Conservation (phyloP, 2,888 invertebrate species). For the Polyploca ridens region DNA sequence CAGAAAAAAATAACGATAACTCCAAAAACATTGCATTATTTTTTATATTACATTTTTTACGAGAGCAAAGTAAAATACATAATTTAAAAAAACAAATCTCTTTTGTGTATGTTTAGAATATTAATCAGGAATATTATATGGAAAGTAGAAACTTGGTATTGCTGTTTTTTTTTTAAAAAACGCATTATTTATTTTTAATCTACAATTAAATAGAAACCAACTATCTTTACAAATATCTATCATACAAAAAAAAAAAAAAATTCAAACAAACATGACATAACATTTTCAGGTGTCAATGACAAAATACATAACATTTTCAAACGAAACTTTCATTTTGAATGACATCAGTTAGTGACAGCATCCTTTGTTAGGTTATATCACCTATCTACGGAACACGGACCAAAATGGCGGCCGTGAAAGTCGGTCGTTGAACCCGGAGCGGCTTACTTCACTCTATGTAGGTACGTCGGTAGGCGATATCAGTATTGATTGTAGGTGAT, state of each 20-base stretch:
- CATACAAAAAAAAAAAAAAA: neutral
- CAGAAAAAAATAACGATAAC: too few relatives aligned
- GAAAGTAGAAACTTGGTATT: too few relatives aligned
- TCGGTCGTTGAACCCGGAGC: constrained; percentile 58
- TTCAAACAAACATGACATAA: constrained; percentile 8
- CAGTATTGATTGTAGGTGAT: constrained; percentile 10
- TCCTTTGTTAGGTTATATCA: constrained; percentile 62
- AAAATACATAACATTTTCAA: constrained; percentile 11
- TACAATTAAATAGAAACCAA: too few relatives aligned
- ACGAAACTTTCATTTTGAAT: constrained; percentile 46
- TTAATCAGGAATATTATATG: too few relatives aligned
- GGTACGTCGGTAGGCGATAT: neutral
- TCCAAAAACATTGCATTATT: too few relatives aligned
- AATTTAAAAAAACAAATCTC: too few relatives aligned
- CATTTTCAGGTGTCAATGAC: constrained; percentile 10
- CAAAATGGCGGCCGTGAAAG: constrained; percentile 61
- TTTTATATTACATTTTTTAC: too few relatives aligned
- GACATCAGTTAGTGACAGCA: constrained; percentile 55
- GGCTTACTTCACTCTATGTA: constrained; percentile 35
- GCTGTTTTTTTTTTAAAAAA: too few relatives aligned
- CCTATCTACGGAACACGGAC: constrained; percentile 13
- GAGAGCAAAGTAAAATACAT: too few relatives aligned
- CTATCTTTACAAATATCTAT: neutral
- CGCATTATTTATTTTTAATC: too few relatives aligned
- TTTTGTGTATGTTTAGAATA: too few relatives aligned